These are phyloP conservation scores for Tautogolabrus adspersus DNA, from an alignment of 2,113 vertebrate species.

Conservation along the genomic window DNA sequence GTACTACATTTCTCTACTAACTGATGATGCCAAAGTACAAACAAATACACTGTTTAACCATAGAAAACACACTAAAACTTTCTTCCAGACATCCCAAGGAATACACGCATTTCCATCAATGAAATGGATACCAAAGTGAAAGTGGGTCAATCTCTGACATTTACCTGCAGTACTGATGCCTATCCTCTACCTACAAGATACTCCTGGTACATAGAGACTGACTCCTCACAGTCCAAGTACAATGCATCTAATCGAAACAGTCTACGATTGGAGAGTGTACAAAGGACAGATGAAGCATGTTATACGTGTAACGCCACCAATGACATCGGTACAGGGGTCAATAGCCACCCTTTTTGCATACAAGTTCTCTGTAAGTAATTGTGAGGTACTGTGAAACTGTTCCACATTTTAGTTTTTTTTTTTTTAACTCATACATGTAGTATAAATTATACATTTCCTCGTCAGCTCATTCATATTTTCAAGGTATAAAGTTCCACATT, in stretches of 20 bases:
- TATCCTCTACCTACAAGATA: neutral
- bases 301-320: slow-evolving; percentile 71
- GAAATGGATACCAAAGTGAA: neutral
- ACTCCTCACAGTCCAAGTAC: neutral
- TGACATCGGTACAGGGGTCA: neutral
- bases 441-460: neutral
- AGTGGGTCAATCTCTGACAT: accelerated
- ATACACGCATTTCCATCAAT: accelerated
- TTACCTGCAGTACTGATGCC: slow-evolving; percentile 59
- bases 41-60: neutral
- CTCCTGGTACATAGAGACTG: slow-evolving; percentile 49
- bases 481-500: too few species aligned
- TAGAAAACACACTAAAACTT: accelerated
- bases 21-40: neutral
- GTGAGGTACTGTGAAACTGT: neutral
- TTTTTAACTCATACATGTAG: neutral
- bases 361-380: slow-evolving; percentile 75
- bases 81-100: slow-evolving; percentile 64
- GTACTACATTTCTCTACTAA: neutral
- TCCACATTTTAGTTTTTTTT: neutral
- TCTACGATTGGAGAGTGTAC: accelerated
- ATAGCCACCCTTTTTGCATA: slow-evolving; percentile 28
- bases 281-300: slow-evolving; percentile 49
- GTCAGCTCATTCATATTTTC: too few species aligned
- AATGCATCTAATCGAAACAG: accelerated